Base-by-base conservation (phyloP, 2,113 vertebrate genomes). In the Probosciger aterrimus region DNA sequence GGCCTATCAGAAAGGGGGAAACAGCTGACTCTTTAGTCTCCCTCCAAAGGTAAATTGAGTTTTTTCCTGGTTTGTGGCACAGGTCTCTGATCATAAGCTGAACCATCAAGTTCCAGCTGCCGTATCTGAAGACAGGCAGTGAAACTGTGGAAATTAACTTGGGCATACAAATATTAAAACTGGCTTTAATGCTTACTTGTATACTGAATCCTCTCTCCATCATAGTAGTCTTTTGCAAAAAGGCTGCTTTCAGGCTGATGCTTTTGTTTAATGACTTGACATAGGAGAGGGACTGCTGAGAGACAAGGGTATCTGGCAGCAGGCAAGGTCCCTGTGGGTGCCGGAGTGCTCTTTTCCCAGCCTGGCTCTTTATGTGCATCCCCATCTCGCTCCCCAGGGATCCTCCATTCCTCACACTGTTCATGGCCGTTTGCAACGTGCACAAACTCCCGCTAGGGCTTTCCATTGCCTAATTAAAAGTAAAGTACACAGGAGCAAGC, bases 381-480 rank as follows among this genome's bases (percentile, higher is more conserved):
- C 30, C 30, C 30, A 14, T 13, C 8, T 83, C 1, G 0, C 49
- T 65, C 23, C 50, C 2, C 41, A 30, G 18, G 8, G 9, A 23
- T 31, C 11, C 15, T 82, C 10, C 16, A 14, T 49, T 80, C 10
- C 35, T 88, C 33, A 39, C 18, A 15, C 7, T 11, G n/a, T 20
- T 47, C 8, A 44, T 50, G 37, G 17, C 44, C 13, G 4, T 65
- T 70, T 52, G n/a, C n/a, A 44, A 18, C 0, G 0, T 30, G 35
- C 33, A 28, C 17, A 10, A 25, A 28, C 17, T 65, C 25, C 46
- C 55, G 28, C 35, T 43, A 41, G 35, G 49, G 19, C 9, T 82
- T 53, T 41, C 43, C 7, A 4, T 20, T 20, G 10, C 6, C 37
- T 30, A 33, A n/a, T 47, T 37, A 13, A 50, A 89, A 78, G 7